These are phyloP conservation scores for Miltochrista miniata DNA, from an alignment of 2,888 invertebrate species.

Conservation along the genomic window DNA sequence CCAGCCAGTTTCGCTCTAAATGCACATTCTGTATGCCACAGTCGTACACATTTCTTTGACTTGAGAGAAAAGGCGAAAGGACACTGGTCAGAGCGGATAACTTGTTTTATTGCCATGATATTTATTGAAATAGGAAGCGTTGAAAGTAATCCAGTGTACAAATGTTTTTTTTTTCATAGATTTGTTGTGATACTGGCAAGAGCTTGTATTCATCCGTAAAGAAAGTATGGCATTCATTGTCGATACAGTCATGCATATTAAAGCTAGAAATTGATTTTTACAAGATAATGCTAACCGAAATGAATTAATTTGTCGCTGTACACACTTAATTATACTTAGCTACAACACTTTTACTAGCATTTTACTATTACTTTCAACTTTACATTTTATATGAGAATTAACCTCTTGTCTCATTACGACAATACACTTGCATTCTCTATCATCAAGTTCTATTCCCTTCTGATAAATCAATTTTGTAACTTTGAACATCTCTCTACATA, in stretches of 20 bases:
- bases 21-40: constrained; percentile 70
- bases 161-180: no score
- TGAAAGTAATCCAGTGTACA: constrained; percentile 5
- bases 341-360: not conserved
- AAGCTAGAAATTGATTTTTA: not conserved
- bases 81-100: constrained; percentile 49
- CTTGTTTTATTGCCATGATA: constrained; percentile 48
- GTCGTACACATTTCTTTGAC: constrained; percentile 75
- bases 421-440: no score
- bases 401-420: no score
- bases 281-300: not conserved
- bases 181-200: not conserved
- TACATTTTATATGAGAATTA: no score
- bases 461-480: no score
- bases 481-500: no score
- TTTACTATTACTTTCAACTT: not conserved
- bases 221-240: not conserved
- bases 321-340: constrained; percentile 3
- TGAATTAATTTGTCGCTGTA: constrained; percentile 5
- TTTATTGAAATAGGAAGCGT: constrained; percentile 21
- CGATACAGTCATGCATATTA: not conserved
- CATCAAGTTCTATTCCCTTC: no score
- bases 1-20: constrained; percentile 50
- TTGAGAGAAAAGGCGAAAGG: constrained; percentile 77
- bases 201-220: not conserved